Evolutionary conservation across 2,797 vertebrate genomes (phyloP), one percentile per base, ranked within the genome.

Genomic region (Galagoides demidoff): DNA sequence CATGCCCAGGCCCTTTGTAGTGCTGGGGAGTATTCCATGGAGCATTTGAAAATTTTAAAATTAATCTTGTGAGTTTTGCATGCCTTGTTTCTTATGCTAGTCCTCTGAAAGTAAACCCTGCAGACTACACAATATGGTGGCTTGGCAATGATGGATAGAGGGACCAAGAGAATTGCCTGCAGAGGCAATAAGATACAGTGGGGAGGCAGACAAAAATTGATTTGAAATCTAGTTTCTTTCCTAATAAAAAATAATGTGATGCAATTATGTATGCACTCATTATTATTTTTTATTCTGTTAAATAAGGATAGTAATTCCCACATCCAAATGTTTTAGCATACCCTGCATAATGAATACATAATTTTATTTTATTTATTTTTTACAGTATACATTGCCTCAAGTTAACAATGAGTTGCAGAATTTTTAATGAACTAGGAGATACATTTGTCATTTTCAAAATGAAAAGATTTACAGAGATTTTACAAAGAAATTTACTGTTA

Each of bases 191-290:
- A 57, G 8, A 19, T 71, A 59, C 29, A 93, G 5, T 45, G 13
- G 77, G 7, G 82, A 95, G 23, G 68, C 57, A 77, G 16, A 43
- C 12, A 93, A 94, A 95, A 79, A 20, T 31, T 45, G 7, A 14
- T 49, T 45, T 94, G 55, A 94, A 92, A 87, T 34, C 11, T 81
- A 89, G 19, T 90, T 95, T 71, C 11, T 88, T 73, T 11, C 31
- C 77, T 79, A 77, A 92, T 76, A 70, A 70, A 37, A 86, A 74
- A 81, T 95, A 94, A 92, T 64, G 55, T 78, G 8, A 84, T 90
- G 23, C 7, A 92, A 14, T 23, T 68, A 37, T 77, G 63, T 79
- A 70, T 43, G 2, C 6, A 76, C 10, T 19, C 49, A 78, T 78
- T 1, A 34, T 88, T 31, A 76, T 31, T 95, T 85, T 74, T 55